These are phyloP conservation scores for Acinonyx jubatus DNA, from an alignment of 2,113 vertebrate genomes.

Conservation along the genomic window DNA sequence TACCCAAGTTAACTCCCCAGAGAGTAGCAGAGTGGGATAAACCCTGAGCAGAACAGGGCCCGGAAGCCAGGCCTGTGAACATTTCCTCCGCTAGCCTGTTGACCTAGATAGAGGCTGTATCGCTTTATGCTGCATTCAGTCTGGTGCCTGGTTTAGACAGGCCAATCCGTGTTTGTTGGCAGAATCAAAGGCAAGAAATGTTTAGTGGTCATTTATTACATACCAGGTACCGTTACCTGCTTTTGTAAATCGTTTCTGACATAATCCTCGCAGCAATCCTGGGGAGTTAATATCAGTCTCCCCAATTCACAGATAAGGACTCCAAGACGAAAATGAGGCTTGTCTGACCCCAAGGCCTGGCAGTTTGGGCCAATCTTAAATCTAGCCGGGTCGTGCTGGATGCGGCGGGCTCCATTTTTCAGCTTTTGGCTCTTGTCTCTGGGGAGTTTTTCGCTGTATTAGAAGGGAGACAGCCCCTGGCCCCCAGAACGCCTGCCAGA, in stretches of 20 bases:
- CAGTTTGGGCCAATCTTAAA: not conserved
- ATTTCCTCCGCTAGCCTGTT: not conserved
- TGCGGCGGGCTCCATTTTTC: not conserved
- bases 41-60: too few species aligned
- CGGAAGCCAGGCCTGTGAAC: too few species aligned
- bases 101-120: too few species aligned
- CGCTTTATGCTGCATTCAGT: not conserved
- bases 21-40: not conserved
- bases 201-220: not conserved
- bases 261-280: not conserved
- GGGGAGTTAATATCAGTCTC: not conserved
- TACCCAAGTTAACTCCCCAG: not conserved
- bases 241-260: not conserved
- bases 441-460: not conserved
- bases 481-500: not conserved
- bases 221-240: not conserved
- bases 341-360: not conserved
- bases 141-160: not conserved
- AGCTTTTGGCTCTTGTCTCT: not conserved
- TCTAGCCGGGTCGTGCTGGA: fast-evolving
- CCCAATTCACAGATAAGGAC: not conserved
- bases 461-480: too few species aligned
- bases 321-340: not conserved
- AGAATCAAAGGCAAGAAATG: not conserved
- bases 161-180: not conserved